A percentile compares a stretch with the other conserved stretches of the same genome.
Conservation (phyloP, 2,888 invertebrate species). For the Lottia gigantea region DNA sequence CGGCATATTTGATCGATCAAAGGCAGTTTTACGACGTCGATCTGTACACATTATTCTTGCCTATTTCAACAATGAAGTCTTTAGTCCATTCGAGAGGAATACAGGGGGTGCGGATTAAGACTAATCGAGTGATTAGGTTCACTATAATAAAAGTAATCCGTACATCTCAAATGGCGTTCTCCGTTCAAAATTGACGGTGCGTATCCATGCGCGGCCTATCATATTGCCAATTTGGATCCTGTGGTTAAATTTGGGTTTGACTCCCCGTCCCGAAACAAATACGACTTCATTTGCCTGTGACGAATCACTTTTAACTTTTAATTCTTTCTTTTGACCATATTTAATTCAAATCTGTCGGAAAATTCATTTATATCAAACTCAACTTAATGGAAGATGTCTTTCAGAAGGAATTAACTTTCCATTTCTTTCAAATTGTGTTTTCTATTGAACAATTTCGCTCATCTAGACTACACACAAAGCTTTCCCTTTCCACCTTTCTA, state of each 20-base stretch:
- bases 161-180: conserved; percentile 11
- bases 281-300: conserved; percentile 2
- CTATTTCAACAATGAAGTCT: not conserved
- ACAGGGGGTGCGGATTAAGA: conserved; percentile 9
- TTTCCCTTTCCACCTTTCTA: too few relatives aligned
- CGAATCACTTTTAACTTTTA: not conserved
- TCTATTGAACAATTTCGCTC: too few relatives aligned
- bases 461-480: too few relatives aligned
- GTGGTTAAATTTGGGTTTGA: not conserved
- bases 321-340: too few relatives aligned
- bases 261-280: conserved; percentile 6
- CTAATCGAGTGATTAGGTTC: conserved; percentile 11
- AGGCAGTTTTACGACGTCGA: not conserved
- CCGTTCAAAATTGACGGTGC: conserved; percentile 7
- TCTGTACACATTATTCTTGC: not conserved
- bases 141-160: conserved; percentile 11
- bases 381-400: too few relatives aligned
- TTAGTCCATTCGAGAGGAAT: conserved; percentile 3
- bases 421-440: too few relatives aligned
- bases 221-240: conserved; percentile 6
- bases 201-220: conserved; percentile 11
- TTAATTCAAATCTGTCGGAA: too few relatives aligned
- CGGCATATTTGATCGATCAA: conserved; percentile 3
- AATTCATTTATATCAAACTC: too few relatives aligned
- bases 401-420: too few relatives aligned